These are phyloP conservation scores for Drosophila nigromelanica DNA, from an alignment of 1,140 invertebrate genomes.

Conservation along the genomic window DNA sequence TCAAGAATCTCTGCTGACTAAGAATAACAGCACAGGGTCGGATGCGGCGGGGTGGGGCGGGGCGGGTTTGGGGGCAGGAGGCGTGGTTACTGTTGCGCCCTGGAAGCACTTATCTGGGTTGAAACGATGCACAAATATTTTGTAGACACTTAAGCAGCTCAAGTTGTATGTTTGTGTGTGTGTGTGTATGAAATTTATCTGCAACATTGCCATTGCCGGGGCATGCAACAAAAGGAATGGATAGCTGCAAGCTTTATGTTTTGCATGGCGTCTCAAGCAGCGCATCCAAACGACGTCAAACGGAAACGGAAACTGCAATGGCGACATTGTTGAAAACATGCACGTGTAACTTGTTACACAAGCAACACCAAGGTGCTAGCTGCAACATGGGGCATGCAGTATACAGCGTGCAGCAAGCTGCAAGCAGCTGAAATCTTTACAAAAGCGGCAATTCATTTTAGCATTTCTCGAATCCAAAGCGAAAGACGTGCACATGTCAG, in stretches of 20 bases:
- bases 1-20: constrained; percentile 4
- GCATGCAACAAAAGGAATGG: constrained; percentile 39
- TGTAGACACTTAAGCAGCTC: constrained; percentile 63
- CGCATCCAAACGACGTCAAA: constrained; percentile 51
- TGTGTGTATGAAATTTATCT: constrained; percentile 61
- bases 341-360: constrained; percentile 75
- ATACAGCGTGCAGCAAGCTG: constrained; percentile 38
- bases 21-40: constrained; percentile 16
- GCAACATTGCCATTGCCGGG: constrained; percentile 50
- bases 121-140: constrained; percentile 68
- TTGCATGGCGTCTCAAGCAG: constrained; percentile 55
- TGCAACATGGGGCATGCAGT: constrained; percentile 13
- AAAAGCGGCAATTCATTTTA: constrained; percentile 81
- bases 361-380: constrained; percentile 34
- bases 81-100: neutral
- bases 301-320: constrained; percentile 54
- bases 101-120: constrained; percentile 53
- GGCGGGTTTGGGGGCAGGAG: neutral
- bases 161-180: constrained; percentile 35
- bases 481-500: constrained; percentile 73
- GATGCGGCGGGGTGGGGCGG: neutral
- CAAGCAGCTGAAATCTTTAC: constrained; percentile 71
- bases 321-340: constrained; percentile 79
- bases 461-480: constrained; percentile 65
- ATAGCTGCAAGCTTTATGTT: constrained; percentile 62